These are phyloP conservation scores for Pithecia hirsuta DNA, from an alignment of 2,797 vertebrate species.

Conservation along the genomic window DNA sequence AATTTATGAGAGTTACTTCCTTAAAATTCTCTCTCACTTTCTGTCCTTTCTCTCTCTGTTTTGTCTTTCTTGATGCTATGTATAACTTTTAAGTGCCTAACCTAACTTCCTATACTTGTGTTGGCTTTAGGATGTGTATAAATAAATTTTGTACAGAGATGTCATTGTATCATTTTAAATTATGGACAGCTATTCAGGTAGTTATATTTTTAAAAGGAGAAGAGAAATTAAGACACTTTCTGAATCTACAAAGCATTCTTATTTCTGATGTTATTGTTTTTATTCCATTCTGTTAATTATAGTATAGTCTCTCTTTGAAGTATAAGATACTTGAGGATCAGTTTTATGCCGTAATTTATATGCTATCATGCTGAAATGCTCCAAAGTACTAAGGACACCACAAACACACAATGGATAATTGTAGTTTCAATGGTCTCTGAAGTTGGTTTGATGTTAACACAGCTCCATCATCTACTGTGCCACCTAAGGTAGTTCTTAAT, in stretches of 20 bases:
- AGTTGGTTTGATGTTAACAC: fast-evolving
- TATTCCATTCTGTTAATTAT: not conserved
- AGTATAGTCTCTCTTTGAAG: not conserved
- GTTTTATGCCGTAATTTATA: not conserved
- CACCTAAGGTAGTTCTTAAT: not conserved
- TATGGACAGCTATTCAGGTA: not conserved
- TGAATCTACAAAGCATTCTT: not conserved
- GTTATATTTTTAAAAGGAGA: not conserved
- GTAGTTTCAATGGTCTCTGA: not conserved
- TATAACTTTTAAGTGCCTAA: not conserved
- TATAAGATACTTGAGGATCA: not conserved
- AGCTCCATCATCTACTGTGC: not conserved
- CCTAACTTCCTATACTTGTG: not conserved
- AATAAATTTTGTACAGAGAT: not conserved
- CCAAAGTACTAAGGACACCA: not conserved
- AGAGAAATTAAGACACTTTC: not conserved
- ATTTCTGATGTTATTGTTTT: not conserved
- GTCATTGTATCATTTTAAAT: not conserved
- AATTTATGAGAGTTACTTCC: not conserved
- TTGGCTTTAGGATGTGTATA: not conserved
- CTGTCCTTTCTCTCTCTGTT: not conserved
- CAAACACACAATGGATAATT: fast-evolving
- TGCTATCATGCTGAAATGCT: not conserved
- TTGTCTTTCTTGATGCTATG: not conserved
- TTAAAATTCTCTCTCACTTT: not conserved